Conservation (phyloP, 2,113 vertebrate genomes). For the Gymnarchus niloticus region DNA sequence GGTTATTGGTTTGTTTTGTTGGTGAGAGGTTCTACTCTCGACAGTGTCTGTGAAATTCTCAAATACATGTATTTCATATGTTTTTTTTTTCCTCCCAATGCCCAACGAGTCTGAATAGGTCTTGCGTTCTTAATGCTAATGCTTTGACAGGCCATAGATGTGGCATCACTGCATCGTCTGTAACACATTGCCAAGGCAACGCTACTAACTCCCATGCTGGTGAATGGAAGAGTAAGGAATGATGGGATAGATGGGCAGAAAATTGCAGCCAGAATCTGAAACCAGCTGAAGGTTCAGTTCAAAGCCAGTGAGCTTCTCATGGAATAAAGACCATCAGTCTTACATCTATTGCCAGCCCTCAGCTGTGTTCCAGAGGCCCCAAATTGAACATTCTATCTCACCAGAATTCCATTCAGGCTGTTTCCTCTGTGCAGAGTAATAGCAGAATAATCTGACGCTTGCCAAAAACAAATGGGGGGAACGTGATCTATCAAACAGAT, state of each 20-base stretch:
- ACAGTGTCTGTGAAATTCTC: not conserved
- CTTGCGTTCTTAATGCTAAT: not conserved
- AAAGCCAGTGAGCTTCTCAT: not conserved
- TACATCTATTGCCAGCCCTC: not conserved
- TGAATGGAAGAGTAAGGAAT: not conserved
- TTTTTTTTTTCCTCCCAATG: not conserved
- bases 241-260: constrained; percentile 1
- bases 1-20: not conserved
- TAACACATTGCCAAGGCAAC: not conserved
- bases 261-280: not conserved
- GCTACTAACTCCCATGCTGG: not conserved
- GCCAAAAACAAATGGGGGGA: not conserved
- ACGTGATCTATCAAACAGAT: constrained; percentile 7
- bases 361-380: not conserved
- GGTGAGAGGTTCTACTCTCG: not conserved
- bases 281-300: not conserved
- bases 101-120: not conserved
- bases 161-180: not conserved
- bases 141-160: not conserved
- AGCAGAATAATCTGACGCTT: not conserved
- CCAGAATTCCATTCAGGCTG: not conserved
- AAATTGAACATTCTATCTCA: not conserved
- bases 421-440: not conserved
- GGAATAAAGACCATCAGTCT: not conserved
- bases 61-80: constrained; percentile 12